Evolutionary conservation across 2,888 invertebrate species (phyloP), one percentile per base, ranked within the genome.

Genomic region (Napeogenes sylphis): DNA sequence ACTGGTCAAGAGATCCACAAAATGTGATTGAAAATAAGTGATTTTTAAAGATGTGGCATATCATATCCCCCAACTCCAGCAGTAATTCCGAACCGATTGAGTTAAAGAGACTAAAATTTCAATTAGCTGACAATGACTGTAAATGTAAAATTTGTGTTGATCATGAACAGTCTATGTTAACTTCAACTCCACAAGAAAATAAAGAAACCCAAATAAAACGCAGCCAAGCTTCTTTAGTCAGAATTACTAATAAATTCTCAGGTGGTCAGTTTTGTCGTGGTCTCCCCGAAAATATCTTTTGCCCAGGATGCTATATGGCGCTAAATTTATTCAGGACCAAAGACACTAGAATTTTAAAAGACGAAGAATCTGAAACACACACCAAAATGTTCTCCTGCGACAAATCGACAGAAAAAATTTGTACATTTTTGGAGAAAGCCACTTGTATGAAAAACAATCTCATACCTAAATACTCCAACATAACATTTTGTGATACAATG

Each of bases 101-200:
- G 71, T 75, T 87, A 2, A 74, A 71, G 4, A 61, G 70, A 6
- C 66, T 88, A 32, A 87, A 87, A 66, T 67, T 72, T 21, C 76
- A 81, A 66, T 68, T 88, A 33, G 83, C 83, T 0, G 73, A 75
- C 4, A 65, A 83, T 1, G 65, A 73, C 2, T 87, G 87, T 71
- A 77, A 77, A 56, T 85, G 85, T 63, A 68, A 60, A 58, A 55
- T 59, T 42, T 67, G 67, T 51, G 45, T 42, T 57, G 35, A 12
- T 10, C 56, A 59, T 56, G 55, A 56, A 13, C 53, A 58, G 12
- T 56, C 60, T 3, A 14, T 59, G 10, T 46, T 45, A n/a, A 30
- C 47, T 55, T 38, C 8, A 4, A 14, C 13, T 2, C n/a, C 30
- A 13, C 35, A 35, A 13, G 32, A 47, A 3, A 55, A 57, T 47